A percentile compares a stretch with the other conserved stretches of the same genome.
Evolutionary conservation across 2,888 invertebrate species (phyloP).

Genomic region (Lasioglossum figueresi): DNA sequence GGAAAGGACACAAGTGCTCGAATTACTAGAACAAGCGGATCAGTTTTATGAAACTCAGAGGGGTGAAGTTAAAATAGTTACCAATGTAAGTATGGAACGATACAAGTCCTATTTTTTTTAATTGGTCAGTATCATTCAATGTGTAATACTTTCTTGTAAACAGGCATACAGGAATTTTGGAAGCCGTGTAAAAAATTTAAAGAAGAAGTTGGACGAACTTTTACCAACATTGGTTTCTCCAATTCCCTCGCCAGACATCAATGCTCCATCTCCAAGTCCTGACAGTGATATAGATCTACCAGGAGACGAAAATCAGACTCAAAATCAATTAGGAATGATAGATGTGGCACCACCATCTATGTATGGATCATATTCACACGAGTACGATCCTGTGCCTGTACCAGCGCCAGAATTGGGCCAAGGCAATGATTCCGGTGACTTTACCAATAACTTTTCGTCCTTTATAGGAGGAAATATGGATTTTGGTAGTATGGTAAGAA

Average conservation of each 20-base stretch:
- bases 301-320: slow-evolving; percentile 82
- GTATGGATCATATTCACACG: slow-evolving; percentile 81
- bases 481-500: slow-evolving; percentile 85
- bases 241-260: slow-evolving; percentile 86
- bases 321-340: slow-evolving; percentile 76
- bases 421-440: slow-evolving; percentile 76
- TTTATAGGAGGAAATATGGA: slow-evolving; percentile 88
- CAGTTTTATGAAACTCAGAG: slow-evolving; percentile 95
- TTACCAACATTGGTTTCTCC: slow-evolving; percentile 89
- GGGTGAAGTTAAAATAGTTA: slow-evolving; percentile 97
- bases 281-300: slow-evolving; percentile 93
- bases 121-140: background rate
- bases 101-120: background rate
- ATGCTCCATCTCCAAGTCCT: slow-evolving; percentile 92
- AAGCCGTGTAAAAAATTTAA: slow-evolving; percentile 92
- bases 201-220: slow-evolving; percentile 93
- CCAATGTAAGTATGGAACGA: slow-evolving; percentile 90
- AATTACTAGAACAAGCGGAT: slow-evolving; percentile 91
- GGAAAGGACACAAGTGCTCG: slow-evolving; percentile 91
- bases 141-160: slow-evolving; percentile 51
- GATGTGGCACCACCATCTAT: slow-evolving; percentile 80
- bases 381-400: slow-evolving; percentile 80
- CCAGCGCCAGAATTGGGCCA: slow-evolving; percentile 77
- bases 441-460: slow-evolving; percentile 87
- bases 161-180: slow-evolving; percentile 98